Percentiles rank a stretch among this genome's conserved stretches.
Conservation (phyloP, 2,888 invertebrate genomes). For the Automeris io region DNA sequence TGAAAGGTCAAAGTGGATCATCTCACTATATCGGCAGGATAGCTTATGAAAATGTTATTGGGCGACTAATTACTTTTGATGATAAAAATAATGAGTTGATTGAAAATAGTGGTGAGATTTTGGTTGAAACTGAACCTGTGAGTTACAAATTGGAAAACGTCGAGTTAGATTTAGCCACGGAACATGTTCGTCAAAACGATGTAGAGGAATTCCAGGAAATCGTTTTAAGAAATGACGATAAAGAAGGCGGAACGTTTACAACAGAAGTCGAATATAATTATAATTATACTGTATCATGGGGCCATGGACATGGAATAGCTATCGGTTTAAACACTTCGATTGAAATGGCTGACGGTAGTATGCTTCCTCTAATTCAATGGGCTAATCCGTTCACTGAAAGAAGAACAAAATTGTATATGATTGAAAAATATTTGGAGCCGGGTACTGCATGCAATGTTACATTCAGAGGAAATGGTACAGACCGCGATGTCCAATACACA, state of each 20-base stretch:
- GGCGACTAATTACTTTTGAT: slow-evolving; percentile 82
- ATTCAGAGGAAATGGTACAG: slow-evolving; percentile 83
- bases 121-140: slow-evolving; percentile 88
- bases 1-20: slow-evolving; percentile 44
- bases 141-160: slow-evolving; percentile 84
- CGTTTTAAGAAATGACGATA: slow-evolving; percentile 72
- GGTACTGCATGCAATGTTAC: slow-evolving; percentile 91
- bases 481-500: slow-evolving; percentile 84
- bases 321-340: slow-evolving; percentile 83
- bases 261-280: slow-evolving; percentile 85
- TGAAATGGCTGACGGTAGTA: slow-evolving; percentile 74
- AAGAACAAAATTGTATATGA: slow-evolving; percentile 75
- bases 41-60: slow-evolving; percentile 80
- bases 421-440: slow-evolving; percentile 82
- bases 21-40: slow-evolving; percentile 84
- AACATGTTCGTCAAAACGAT: slow-evolving; percentile 64
- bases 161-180: slow-evolving; percentile 74
- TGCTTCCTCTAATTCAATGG: slow-evolving; percentile 82
- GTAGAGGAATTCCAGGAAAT: slow-evolving; percentile 73
- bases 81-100: slow-evolving; percentile 74
- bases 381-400: slow-evolving; percentile 76
- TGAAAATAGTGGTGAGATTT: slow-evolving; percentile 82
- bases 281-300: slow-evolving; percentile 86
- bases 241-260: slow-evolving; percentile 79
- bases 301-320: slow-evolving; percentile 84